These are phyloP conservation scores for Melanerpes aurifrons DNA, from an alignment of 2,113 vertebrate genomes.

Conservation along the genomic window DNA sequence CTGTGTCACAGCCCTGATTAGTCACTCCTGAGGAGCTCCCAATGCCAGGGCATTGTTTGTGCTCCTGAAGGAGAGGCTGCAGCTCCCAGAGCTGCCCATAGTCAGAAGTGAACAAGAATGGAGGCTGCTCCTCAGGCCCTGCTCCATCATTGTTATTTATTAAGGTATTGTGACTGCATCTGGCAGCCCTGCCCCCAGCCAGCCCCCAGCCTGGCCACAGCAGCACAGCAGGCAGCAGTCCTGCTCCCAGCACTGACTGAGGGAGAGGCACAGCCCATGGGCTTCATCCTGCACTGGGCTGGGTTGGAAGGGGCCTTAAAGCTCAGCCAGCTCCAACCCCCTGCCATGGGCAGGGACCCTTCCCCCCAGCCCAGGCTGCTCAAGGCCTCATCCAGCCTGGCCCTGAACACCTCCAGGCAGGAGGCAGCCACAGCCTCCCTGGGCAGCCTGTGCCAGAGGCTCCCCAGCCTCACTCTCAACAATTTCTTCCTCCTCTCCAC, in stretches of 20 bases:
- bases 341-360: no score
- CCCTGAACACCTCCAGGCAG: no score
- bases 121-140: background rate
- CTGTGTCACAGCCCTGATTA: constrained; percentile 2
- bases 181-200: background rate
- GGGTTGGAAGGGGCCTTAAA: no score
- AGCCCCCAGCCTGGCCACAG: background rate
- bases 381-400: no score
- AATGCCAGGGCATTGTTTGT: background rate
- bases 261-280: background rate
- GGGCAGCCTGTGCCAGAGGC: no score
- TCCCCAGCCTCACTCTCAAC: no score
- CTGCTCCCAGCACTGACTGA: background rate
- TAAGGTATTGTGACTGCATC: background rate
- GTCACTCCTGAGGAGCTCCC: background rate
- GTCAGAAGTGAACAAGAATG: background rate
- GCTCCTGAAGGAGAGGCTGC: background rate
- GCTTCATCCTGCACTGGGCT: background rate
- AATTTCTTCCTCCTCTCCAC: no score
- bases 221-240: background rate
- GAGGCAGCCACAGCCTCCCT: no score
- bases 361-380: no score
- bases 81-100: background rate
- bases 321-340: no score
- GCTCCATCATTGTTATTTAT: background rate